These are phyloP conservation scores for Adela reaumurella DNA, from an alignment of 2,888 invertebrate genomes.

Conservation along the genomic window DNA sequence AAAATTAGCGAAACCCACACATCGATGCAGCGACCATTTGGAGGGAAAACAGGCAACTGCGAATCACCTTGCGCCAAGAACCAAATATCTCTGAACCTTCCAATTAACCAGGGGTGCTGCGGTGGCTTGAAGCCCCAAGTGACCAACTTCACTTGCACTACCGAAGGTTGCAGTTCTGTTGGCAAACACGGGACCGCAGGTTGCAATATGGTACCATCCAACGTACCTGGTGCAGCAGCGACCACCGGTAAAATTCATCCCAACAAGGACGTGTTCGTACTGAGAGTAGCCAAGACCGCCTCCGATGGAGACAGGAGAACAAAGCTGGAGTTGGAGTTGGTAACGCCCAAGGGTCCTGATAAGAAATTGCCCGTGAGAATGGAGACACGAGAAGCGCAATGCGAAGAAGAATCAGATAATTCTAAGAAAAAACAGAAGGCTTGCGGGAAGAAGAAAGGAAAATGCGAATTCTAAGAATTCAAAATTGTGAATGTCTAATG, in stretches of 20 bases:
- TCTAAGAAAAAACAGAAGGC: not conserved
- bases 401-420: not conserved
- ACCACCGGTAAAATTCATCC: constrained; percentile 38
- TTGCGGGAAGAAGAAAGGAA: not conserved
- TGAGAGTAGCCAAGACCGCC: constrained; percentile 65
- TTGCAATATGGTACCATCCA: constrained; percentile 22
- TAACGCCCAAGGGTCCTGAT: constrained; percentile 61
- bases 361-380: constrained; percentile 48
- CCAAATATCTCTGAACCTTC: constrained; percentile 37
- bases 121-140: constrained; percentile 27
- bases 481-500: too few relatives aligned
- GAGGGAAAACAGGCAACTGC: constrained; percentile 24
- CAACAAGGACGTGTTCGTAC: constrained; percentile 58
- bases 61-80: constrained; percentile 40
- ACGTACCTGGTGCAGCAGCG: constrained; percentile 30
- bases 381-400: constrained; percentile 19
- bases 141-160: constrained; percentile 43
- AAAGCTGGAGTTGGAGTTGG: constrained; percentile 62
- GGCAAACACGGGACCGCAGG: constrained; percentile 32
- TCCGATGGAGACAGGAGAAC: constrained; percentile 61
- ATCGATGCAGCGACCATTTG: constrained; percentile 34
- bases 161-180: constrained; percentile 36
- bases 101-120: constrained; percentile 34
- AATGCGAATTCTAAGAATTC: not conserved
- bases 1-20: constrained; percentile 47